Evolutionary conservation across 1,140 invertebrate species (phyloP).

Genomic region (Leptestheria dahalacensis): DNA sequence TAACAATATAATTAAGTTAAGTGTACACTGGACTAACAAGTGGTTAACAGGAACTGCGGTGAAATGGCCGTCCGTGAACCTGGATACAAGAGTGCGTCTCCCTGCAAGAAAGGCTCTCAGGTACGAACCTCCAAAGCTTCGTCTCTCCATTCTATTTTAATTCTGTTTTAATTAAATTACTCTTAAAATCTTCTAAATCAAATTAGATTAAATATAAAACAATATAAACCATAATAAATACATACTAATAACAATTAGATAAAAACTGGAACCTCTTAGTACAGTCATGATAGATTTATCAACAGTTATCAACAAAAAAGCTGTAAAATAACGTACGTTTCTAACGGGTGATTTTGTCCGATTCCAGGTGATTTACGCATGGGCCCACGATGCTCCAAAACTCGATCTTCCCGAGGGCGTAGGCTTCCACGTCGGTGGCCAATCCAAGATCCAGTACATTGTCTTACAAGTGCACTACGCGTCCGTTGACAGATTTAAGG

Average conservation of each 20-base stretch:
- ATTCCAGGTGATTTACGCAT: constrained; percentile 94
- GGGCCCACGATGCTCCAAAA: constrained; percentile 82
- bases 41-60: constrained; percentile 67
- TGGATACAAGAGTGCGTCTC: constrained; percentile 36
- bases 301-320: background rate
- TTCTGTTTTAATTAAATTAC: constrained; percentile 9
- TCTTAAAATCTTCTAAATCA: background rate
- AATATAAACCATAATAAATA: too few relatives aligned
- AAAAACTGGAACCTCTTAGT: background rate
- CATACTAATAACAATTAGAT: too few relatives aligned
- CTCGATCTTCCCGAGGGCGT: constrained; percentile 62
- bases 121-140: too few relatives aligned
- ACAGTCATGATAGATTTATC: background rate
- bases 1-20: background rate
- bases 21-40: constrained; percentile 5
- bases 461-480: constrained; percentile 88
- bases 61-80: constrained; percentile 56
- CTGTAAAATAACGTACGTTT: background rate
- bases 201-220: too few relatives aligned
- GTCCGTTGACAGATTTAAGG: constrained; percentile 49
- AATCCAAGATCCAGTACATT: constrained; percentile 34
- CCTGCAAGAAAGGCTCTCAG: constrained; percentile 53
- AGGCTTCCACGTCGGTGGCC: constrained; percentile 52
- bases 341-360: too few relatives aligned
- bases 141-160: too few relatives aligned